A percentile compares a stretch with the other conserved stretches of the same genome.
Conservation (phyloP, 2,113 vertebrate species). For the Chiloscyllium plagiosum region DNA sequence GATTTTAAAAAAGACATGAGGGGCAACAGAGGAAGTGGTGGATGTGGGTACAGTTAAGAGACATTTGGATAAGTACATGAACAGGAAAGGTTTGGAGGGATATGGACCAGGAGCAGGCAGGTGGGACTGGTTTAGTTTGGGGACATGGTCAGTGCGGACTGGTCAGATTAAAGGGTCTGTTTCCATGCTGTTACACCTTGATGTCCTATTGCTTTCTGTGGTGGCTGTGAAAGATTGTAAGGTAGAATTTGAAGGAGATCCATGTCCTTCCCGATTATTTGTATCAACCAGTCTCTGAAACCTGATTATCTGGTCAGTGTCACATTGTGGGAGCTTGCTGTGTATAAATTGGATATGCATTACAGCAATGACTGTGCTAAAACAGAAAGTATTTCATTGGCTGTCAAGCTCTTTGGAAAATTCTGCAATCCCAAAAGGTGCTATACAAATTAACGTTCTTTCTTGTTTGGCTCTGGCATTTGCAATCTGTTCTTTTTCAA, state of each 20-base stretch:
- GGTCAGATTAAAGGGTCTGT: too few species aligned
- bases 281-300: neutral
- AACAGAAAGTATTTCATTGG: neutral
- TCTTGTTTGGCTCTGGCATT: neutral
- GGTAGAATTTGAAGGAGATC: neutral
- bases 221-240: neutral
- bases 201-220: neutral
- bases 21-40: too few species aligned
- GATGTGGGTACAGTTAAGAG: too few species aligned
- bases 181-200: too few species aligned
- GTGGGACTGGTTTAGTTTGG: too few species aligned
- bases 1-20: too few species aligned
- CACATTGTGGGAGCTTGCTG: neutral
- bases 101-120: too few species aligned
- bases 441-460: neutral
- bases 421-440: neutral
- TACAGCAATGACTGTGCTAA: neutral
- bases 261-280: neutral
- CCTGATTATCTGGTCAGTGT: neutral
- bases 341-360: neutral
- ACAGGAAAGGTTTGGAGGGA: too few species aligned
- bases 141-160: too few species aligned
- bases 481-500: neutral
- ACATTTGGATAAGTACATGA: too few species aligned
- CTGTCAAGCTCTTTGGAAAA: neutral